Conservation (phyloP, 2,888 invertebrate species). For the Colostygia pectinataria region DNA sequence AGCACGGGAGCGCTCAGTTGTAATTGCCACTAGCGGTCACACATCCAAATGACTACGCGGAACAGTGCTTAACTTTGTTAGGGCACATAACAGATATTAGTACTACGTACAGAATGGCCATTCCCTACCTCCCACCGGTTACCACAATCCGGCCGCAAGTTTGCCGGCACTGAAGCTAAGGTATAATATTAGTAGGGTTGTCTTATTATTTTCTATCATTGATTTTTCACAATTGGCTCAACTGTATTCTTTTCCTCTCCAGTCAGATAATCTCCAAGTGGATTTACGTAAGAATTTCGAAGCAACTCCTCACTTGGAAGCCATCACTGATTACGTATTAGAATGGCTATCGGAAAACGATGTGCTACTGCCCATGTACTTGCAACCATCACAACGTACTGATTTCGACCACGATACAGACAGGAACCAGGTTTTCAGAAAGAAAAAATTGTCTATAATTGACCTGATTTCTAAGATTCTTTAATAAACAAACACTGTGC, state of each 20-base stretch:
- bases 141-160: no score
- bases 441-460: conserved; percentile 34
- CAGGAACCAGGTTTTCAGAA: conserved; percentile 47
- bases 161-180: no score
- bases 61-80: no score
- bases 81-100: no score
- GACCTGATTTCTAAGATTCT: conserved; percentile 44
- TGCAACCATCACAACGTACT: conserved; percentile 49
- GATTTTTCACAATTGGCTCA: no score
- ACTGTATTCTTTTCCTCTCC: conserved; percentile 8
- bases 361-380: conserved; percentile 61
- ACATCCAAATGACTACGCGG: no score
- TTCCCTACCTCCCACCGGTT: no score
- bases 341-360: conserved; percentile 68
- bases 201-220: no score
- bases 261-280: conserved; percentile 41
- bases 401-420: conserved; percentile 42
- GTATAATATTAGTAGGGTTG: no score
- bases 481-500: conserved; percentile 18
- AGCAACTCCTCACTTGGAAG: conserved; percentile 59
- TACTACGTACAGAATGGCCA: no score
- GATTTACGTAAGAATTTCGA: conserved; percentile 56
- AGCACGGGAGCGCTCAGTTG: no score
- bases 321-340: conserved; percentile 63
- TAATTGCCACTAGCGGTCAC: no score